These are phyloP conservation scores for Tragopan temminckii DNA, from an alignment of 2,797 vertebrate genomes.

Conservation along the genomic window DNA sequence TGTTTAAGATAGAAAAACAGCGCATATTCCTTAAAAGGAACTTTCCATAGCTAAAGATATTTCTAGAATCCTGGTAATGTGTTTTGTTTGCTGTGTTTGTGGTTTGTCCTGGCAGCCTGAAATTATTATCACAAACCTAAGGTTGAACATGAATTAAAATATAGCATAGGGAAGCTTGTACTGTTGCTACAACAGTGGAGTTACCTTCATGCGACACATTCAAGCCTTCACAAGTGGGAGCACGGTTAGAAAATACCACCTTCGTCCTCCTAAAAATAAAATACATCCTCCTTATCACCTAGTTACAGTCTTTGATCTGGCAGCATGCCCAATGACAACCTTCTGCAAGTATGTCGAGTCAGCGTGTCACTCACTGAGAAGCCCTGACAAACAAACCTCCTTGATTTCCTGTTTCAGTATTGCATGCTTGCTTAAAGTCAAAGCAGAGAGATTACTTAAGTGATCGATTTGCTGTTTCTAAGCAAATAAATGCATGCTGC, in stretches of 20 bases:
- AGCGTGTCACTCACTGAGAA: constrained; percentile 5
- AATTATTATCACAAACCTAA: neutral
- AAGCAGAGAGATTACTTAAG: neutral
- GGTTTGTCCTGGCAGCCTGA: neutral
- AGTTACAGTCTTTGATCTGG: neutral
- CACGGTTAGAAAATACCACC: neutral
- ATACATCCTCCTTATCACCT: neutral
- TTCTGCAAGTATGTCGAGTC: neutral
- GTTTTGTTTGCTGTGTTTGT: neutral
- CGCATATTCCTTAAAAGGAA: neutral
- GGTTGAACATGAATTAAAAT: neutral
- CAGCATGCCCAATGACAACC: constrained; percentile 20
- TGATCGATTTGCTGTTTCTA: neutral
- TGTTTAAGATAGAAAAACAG: neutral
- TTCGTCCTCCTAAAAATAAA: neutral
- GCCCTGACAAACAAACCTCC: constrained; percentile 7
- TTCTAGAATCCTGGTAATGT: neutral
- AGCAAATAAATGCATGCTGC: neutral
- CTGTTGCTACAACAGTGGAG: neutral
- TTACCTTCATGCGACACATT: neutral
- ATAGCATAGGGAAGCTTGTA: neutral
- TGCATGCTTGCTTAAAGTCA: constrained; percentile 15
- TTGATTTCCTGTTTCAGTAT: constrained; percentile 35
- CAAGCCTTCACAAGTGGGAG: neutral
- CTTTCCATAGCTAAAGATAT: neutral